phyloP scores from a whole-genome alignment of 2,888 invertebrate genomes.

The Melangyna quadrimaculata region DNA sequence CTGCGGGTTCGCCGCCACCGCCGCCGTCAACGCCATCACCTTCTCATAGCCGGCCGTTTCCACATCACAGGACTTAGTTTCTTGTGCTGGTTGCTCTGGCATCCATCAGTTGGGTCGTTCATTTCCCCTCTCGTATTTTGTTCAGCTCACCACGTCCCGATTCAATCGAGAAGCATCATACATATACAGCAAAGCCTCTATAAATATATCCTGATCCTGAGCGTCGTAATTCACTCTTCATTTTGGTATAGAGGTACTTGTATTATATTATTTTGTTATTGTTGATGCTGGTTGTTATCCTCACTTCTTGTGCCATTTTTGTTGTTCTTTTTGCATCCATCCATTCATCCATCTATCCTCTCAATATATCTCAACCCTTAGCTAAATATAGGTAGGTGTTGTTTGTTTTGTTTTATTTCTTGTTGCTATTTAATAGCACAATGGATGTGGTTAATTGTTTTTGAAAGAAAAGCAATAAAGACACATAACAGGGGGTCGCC shows the following conservation, averaged over 20 bases:
- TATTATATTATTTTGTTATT: constrained; percentile 25
- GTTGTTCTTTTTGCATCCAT: constrained; percentile 47
- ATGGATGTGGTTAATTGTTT: constrained; percentile 70
- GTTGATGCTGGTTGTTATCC: background rate
- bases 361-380: background rate
- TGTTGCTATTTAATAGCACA: constrained; percentile 49
- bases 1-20: background rate
- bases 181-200: constrained; percentile 35
- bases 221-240: constrained; percentile 68
- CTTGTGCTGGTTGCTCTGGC: constrained; percentile 12
- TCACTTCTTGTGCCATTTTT: constrained; percentile 26
- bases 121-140: background rate
- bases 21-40: background rate
- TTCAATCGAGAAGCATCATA: constrained; percentile 43
- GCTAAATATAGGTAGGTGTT: background rate
- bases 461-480: constrained; percentile 67
- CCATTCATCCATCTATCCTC: background rate
- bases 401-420: background rate
- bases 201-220: too few species aligned
- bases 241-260: constrained; percentile 47
- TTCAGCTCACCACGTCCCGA: background rate
- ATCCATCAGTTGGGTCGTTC: constrained; percentile 55
- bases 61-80: constrained; percentile 1
- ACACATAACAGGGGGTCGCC: constrained; percentile 36
- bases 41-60: background rate